Percentiles rank a stretch among this genome's conserved stretches.
These are phyloP conservation scores for Gambusia affinis DNA, from an alignment of 2,113 vertebrate species.

Conservation along the genomic window DNA sequence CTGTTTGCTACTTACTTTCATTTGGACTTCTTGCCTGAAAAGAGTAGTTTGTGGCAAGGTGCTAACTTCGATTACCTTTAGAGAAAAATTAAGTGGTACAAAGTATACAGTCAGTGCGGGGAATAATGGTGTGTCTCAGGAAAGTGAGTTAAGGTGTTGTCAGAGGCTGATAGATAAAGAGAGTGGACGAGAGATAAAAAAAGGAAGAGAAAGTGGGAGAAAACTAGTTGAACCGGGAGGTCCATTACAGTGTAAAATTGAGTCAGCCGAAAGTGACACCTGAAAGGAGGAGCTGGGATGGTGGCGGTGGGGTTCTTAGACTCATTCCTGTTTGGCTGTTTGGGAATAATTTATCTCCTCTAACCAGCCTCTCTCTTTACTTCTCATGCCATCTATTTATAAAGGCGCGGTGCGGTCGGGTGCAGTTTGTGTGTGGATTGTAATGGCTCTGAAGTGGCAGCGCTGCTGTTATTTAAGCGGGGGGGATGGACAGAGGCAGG, in stretches of 20 bases:
- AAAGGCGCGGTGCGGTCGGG: constrained; percentile 56
- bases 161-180: constrained; percentile 64
- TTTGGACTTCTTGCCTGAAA: constrained; percentile 12
- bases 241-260: constrained; percentile 84
- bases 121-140: constrained; percentile 51
- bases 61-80: constrained; percentile 55
- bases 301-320: constrained; percentile 32
- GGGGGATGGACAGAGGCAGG: constrained; percentile 61
- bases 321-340: constrained; percentile 67
- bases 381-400: constrained; percentile 76
- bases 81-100: constrained; percentile 72
- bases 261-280: constrained; percentile 80
- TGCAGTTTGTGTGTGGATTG: constrained; percentile 50
- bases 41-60: constrained; percentile 34
- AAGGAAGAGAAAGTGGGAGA: constrained; percentile 45
- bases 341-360: constrained; percentile 82
- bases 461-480: constrained; percentile 79
- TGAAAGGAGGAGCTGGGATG: constrained; percentile 55
- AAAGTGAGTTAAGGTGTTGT: constrained; percentile 56
- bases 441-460: constrained; percentile 79
- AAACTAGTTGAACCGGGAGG: constrained; percentile 74
- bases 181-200: constrained; percentile 59
- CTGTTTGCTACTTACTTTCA: background rate
- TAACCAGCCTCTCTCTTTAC: constrained; percentile 56
- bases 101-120: constrained; percentile 59